Percentiles rank a stretch among this genome's conserved stretches.
Conservation (phyloP, 2,113 vertebrate species). For the Lepus europaeus region DNA sequence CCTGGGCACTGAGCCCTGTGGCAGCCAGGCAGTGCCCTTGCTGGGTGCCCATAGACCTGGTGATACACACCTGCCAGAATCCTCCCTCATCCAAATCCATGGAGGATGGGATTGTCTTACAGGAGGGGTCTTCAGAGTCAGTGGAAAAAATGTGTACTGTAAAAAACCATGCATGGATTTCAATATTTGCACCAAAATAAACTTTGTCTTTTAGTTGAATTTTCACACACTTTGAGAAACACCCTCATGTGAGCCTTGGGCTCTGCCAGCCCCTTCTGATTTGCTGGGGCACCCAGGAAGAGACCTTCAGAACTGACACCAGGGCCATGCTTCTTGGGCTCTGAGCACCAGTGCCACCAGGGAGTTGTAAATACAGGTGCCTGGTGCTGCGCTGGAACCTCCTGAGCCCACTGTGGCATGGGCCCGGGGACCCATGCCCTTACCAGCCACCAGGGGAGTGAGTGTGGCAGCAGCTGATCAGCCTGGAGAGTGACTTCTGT, state of each 20-base stretch:
- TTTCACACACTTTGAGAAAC: too few relatives aligned
- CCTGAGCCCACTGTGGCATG: too few relatives aligned
- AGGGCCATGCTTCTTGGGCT: not conserved
- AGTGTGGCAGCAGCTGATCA: rapidly evolving
- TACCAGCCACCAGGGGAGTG: not conserved
- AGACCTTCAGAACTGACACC: not conserved
- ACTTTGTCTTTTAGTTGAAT: too few relatives aligned
- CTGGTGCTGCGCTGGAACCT: not conserved
- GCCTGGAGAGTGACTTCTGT: not conserved
- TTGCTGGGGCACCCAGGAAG: not conserved
- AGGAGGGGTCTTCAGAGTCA: not conserved
- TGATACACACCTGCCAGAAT: not conserved
- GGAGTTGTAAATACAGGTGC: not conserved
- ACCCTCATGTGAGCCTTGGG: too few relatives aligned
- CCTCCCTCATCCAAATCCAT: not conserved
- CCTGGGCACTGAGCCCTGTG: not conserved
- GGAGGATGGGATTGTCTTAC: not conserved
- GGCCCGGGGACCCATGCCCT: not conserved
- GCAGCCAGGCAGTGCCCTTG: not conserved
- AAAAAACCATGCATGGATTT: too few relatives aligned
- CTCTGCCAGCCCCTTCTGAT: too few relatives aligned
- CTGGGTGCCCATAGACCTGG: not conserved
- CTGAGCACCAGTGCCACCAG: not conserved
- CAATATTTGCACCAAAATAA: too few relatives aligned
- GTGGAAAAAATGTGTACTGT: too few relatives aligned